Conservation (phyloP, 2,113 vertebrate genomes). For the Pardalotus punctatus region DNA sequence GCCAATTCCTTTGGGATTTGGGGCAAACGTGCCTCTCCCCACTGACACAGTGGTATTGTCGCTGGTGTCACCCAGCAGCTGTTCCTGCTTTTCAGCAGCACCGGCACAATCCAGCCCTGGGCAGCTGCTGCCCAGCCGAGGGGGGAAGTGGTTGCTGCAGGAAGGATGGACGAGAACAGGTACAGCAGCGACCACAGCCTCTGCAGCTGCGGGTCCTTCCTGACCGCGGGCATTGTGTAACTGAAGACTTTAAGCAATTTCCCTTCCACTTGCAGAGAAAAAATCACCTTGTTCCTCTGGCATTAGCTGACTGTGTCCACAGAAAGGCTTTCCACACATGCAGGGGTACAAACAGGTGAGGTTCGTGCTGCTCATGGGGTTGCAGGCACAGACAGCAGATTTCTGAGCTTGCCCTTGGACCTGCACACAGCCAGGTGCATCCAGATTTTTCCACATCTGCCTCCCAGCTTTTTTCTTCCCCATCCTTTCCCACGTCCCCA, state of each 20-base stretch:
- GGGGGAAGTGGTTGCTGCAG: background rate
- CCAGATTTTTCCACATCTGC: background rate
- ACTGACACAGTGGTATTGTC: accelerated
- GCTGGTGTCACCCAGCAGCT: background rate
- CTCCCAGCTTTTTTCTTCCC: background rate
- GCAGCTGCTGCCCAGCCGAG: background rate
- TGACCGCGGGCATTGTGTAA: background rate
- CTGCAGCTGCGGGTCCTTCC: background rate
- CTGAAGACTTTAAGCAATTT: background rate
- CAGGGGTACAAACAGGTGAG: background rate
- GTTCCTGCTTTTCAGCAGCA: background rate
- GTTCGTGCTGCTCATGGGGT: background rate
- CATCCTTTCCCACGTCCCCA: background rate
- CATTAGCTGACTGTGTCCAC: background rate
- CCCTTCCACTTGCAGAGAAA: background rate
- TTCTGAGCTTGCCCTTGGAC: background rate
- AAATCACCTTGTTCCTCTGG: background rate
- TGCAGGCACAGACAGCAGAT: background rate
- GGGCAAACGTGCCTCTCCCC: background rate
- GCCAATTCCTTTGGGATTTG: background rate
- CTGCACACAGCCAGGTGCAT: background rate
- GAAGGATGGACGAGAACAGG: background rate
- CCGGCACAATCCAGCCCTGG: background rate
- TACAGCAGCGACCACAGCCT: background rate
- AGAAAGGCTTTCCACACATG: background rate